phyloP scores from a whole-genome alignment of 2,113 vertebrate genomes.

The Passer domesticus region DNA sequence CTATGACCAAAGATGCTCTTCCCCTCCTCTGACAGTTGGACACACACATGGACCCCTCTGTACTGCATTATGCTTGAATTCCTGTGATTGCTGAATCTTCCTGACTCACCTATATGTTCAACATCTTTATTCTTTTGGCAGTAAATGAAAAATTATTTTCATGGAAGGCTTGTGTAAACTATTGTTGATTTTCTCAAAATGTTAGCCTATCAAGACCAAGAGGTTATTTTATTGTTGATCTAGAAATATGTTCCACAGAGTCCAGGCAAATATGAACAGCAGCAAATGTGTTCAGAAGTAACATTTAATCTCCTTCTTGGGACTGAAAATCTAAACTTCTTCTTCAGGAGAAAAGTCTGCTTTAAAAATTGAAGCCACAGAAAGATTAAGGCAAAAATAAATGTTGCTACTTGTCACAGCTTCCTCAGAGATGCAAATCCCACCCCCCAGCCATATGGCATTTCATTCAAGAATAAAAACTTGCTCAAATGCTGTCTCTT shows the following conservation, averaged over 20 bases:
- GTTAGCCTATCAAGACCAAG: neutral
- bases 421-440: neutral
- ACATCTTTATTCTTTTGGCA: neutral
- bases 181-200: neutral
- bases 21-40: neutral
- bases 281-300: neutral
- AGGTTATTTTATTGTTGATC: neutral
- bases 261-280: neutral
- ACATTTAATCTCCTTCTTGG: neutral
- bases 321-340: neutral
- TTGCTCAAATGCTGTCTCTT: neutral
- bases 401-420: neutral
- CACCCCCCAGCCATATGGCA: neutral
- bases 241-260: neutral
- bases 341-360: neutral
- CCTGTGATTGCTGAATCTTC: neutral
- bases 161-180: neutral
- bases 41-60: neutral
- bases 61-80: neutral
- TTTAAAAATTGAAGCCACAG: neutral
- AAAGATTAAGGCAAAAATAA: neutral
- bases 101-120: neutral
- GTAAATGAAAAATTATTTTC: neutral
- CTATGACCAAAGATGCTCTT: neutral
- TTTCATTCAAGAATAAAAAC: conserved; percentile 25